Evolutionary conservation across 2,888 invertebrate species (phyloP), one percentile per base, ranked within the genome.

Genomic region (Norana najaformis): DNA sequence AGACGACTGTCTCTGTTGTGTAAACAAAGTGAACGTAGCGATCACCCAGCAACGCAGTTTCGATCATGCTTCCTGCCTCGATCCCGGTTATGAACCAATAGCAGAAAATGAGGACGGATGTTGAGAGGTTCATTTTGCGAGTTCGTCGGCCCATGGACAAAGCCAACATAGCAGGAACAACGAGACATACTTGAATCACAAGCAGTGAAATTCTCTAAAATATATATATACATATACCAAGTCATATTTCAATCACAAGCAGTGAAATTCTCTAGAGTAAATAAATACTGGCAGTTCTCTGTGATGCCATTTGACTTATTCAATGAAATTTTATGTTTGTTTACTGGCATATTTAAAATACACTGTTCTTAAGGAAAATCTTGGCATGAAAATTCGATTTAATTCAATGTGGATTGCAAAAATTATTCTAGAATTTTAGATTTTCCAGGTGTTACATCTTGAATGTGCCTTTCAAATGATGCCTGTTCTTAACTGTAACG

Each of bases 111-210:
- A 92, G 47, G 34, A 92, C 69, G 89, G 90, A 89, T 14, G 92
- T 92, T 69, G 91, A 91, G 83, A 90, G 69, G 83, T 69, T 89
- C 92, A 92, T 92, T 91, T 92, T 92, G 88, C 91, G 91, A 30
- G 92, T 92, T 30, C 92, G 90, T 0, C 91, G 91, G 2, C 92
- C 92, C 92, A 92, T 92, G n/a, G 91, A 37, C 20, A 92, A 89
- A 11, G 91, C 89, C 35, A 92, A 89, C 16, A 92, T 83, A 30
- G 91, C 88, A 3, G 92, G 92, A 23, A 89, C n/a, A 0, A 92
- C 89, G 35, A 92, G 39, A 41, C 90, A 91, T 11, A 89, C 53
- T 89, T 92, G 91, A 35, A 92, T 91, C 20, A 90, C 89, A 85
- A 92, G 83, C 89, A 92, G 90, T 38, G 89, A 69, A n/a, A 89